These are phyloP conservation scores for Willowsia nigromaculata DNA, from an alignment of 2,888 invertebrate genomes.

Conservation along the genomic window DNA sequence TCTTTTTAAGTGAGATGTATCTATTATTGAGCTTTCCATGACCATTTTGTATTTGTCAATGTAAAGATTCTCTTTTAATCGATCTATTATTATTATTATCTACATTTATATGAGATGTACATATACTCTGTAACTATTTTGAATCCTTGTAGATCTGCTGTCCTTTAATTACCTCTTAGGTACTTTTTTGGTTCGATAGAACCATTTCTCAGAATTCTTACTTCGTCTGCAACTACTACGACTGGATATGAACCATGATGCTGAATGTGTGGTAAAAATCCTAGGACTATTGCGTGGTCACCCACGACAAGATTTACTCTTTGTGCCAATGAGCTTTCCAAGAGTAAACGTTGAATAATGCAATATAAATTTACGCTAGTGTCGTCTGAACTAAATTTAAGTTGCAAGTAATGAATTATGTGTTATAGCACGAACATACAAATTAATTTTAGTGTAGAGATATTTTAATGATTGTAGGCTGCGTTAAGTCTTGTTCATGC, in stretches of 20 bases:
- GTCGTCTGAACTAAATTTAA: background rate
- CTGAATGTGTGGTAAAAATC: background rate
- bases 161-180: background rate
- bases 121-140: constrained; percentile 21
- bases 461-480: background rate
- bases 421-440: background rate
- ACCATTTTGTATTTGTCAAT: background rate
- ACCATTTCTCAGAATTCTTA: background rate
- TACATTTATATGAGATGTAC: constrained; percentile 8
- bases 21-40: constrained; percentile 20
- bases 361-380: constrained; percentile 19
- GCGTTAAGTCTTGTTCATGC: background rate
- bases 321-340: constrained; percentile 2
- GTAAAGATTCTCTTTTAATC: background rate
- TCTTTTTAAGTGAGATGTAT: background rate
- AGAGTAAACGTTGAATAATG: background rate
- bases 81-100: background rate
- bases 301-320: background rate
- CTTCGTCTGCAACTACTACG: background rate
- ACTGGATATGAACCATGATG: background rate
- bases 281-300: background rate
- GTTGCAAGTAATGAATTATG: background rate
- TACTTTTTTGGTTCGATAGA: background rate
- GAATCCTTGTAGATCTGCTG: background rate
- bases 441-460: background rate